Conservation (phyloP, 2,797 vertebrate genomes). For the Phoxinus dragarum region DNA sequence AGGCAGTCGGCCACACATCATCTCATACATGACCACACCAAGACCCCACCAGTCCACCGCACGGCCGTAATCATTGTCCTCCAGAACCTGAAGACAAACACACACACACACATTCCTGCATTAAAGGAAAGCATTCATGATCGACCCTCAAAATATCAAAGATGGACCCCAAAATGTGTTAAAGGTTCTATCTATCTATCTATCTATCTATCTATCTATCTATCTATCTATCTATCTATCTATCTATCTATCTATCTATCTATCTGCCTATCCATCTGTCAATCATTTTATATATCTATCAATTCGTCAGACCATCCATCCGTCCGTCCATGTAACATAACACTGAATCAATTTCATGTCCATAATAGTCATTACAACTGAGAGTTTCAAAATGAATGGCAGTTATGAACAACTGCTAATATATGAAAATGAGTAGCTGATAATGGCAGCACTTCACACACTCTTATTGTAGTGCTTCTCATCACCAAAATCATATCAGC, state of each 20-base stretch:
- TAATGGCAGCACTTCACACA: constrained; percentile 50
- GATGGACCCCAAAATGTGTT: constrained; percentile 37
- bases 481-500: not conserved
- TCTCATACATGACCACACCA: constrained; percentile 96
- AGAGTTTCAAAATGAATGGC: constrained; percentile 12
- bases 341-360: constrained; percentile 3
- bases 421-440: constrained; percentile 30
- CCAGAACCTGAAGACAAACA: constrained; percentile 83
- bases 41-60: constrained; percentile 98
- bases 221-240: no score
- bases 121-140: not conserved
- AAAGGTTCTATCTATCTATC: not conserved
- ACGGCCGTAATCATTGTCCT: constrained; percentile 95
- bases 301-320: not conserved
- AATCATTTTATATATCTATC: no score
- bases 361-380: constrained; percentile 13
- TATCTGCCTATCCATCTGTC: not conserved
- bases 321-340: not conserved
- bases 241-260: not conserved
- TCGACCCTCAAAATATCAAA: constrained; percentile 41
- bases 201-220: not conserved
- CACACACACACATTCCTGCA: not conserved
- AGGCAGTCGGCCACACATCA: constrained; percentile 96
- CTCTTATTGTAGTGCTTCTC: constrained; percentile 25
- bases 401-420: constrained; percentile 34